Percentiles rank a stretch among this genome's conserved stretches.
These are phyloP conservation scores for Caenorhabditis drosophilae DNA, from an alignment of 2,888 invertebrate genomes.

Conservation along the genomic window DNA sequence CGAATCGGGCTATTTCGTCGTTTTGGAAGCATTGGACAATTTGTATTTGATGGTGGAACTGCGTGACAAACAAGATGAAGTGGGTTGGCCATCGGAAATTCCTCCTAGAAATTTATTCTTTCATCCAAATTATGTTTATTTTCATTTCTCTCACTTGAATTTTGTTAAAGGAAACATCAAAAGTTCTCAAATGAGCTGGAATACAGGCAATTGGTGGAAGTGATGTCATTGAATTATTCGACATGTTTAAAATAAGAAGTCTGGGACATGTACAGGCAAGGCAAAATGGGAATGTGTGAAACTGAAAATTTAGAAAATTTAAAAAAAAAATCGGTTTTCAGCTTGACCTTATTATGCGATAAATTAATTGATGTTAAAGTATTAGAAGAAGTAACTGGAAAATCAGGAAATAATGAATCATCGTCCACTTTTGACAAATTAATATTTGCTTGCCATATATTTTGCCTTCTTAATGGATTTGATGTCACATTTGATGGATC, in stretches of 20 bases:
- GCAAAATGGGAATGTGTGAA: slow-evolving; percentile 84
- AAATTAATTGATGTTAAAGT: slow-evolving; percentile 81
- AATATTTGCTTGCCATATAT: slow-evolving; percentile 45
- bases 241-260: slow-evolving; percentile 85
- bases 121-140: neutral
- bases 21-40: slow-evolving; percentile 30
- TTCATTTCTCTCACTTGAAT: slow-evolving; percentile 71
- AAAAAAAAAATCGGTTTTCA: neutral
- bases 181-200: slow-evolving; percentile 59
- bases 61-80: slow-evolving; percentile 45
- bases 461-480: slow-evolving; percentile 35
- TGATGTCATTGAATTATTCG: slow-evolving; percentile 77
- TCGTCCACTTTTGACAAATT: slow-evolving; percentile 52
- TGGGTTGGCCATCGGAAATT: slow-evolving; percentile 25
- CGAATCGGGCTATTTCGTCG: slow-evolving; percentile 42
- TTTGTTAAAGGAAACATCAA: slow-evolving; percentile 90
- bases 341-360: slow-evolving; percentile 81
- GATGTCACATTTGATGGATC: slow-evolving; percentile 31
- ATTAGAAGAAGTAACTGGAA: slow-evolving; percentile 51
- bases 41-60: slow-evolving; percentile 33
- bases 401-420: slow-evolving; percentile 70
- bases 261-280: slow-evolving; percentile 88
- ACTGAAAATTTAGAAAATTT: slow-evolving; percentile 72
- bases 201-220: slow-evolving; percentile 71
- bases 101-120: slow-evolving; percentile 14